Conservation (phyloP, 2,113 vertebrate genomes). For the Raphicerus campestris region DNA sequence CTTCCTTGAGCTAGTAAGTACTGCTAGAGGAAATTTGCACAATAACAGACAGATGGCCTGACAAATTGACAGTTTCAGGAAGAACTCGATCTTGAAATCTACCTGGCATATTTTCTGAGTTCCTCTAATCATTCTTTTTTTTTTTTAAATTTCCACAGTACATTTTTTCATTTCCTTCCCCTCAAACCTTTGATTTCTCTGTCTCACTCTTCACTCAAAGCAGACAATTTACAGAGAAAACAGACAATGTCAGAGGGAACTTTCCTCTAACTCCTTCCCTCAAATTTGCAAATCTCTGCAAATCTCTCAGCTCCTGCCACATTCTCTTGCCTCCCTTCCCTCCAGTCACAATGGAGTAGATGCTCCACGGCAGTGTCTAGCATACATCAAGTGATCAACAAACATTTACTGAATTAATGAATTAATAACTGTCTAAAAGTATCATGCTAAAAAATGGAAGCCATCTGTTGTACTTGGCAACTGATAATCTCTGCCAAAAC, state of each 20-base stretch:
- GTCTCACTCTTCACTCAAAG: neutral
- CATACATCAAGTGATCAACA: slow-evolving; percentile 46
- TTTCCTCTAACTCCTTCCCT: neutral
- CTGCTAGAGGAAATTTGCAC: neutral
- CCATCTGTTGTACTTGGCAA: slow-evolving; percentile 65
- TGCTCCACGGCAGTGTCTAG: neutral
- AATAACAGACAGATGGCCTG: neutral
- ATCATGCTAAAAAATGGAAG: slow-evolving; percentile 44
- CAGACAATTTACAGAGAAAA: neutral
- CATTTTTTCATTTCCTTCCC: neutral
- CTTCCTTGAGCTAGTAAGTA: neutral
- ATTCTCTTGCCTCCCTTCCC: neutral
- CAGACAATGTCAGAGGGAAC: neutral
- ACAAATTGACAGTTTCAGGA: neutral
- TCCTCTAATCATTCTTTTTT: neutral
- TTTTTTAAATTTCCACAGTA: neutral
- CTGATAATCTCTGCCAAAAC: slow-evolving; percentile 32
- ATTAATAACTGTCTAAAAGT: slow-evolving; percentile 61
- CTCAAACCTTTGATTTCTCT: neutral
- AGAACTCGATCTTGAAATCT: neutral
- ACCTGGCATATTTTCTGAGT: neutral
- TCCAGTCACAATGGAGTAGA: neutral
- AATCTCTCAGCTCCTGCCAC: neutral
- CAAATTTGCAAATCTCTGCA: neutral
- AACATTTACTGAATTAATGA: slow-evolving; percentile 64